Conservation (phyloP, 1,140 invertebrate genomes). For the Drosophila sucinea region DNA sequence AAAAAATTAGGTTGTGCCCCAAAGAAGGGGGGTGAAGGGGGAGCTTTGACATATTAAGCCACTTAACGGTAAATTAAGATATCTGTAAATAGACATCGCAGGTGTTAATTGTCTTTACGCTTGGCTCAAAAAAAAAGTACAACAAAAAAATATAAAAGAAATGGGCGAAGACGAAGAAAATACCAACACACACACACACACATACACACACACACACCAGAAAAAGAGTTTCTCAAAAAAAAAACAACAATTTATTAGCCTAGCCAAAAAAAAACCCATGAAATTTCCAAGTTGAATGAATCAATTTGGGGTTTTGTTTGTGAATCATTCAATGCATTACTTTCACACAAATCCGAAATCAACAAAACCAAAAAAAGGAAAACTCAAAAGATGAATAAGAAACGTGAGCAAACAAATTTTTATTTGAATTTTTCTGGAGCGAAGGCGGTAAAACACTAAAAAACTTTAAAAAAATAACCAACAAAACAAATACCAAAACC, state of each 20-base stretch:
- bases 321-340: conserved; percentile 25
- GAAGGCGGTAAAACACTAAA: conserved; percentile 20
- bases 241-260: conserved; percentile 1
- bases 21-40: background rate
- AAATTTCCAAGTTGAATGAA: conserved; percentile 18
- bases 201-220: background rate
- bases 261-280: conserved; percentile 1
- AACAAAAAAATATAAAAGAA: conserved; percentile 10
- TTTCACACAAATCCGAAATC: conserved; percentile 49
- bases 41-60: conserved; percentile 55
- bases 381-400: conserved; percentile 3
- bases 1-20: conserved; percentile 24
- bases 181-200: no score
- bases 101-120: conserved; percentile 64
- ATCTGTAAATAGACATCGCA: conserved; percentile 49
- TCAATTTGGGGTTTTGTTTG: conserved; percentile 26
- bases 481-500: conserved; percentile 30
- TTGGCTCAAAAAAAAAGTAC: background rate
- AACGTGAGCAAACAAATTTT: conserved; percentile 26
- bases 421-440: conserved; percentile 6
- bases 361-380: background rate
- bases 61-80: conserved; percentile 58
- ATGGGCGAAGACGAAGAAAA: conserved; percentile 21
- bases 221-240: conserved; percentile 4
- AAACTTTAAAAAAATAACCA: conserved; percentile 12